Conservation (phyloP, 2,888 invertebrate genomes). For the Acrobasis repandana region DNA sequence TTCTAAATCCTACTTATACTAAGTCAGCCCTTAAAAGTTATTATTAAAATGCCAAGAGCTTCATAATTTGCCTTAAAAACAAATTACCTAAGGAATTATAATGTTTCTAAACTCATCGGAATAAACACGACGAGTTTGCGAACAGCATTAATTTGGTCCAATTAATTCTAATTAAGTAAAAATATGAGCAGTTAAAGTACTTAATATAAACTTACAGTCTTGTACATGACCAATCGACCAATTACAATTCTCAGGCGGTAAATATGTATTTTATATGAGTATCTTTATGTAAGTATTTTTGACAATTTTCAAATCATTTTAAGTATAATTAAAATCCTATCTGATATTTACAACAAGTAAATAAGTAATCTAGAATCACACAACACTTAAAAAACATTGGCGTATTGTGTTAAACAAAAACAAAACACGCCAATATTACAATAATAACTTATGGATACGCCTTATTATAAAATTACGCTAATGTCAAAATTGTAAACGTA, state of each 20-base stretch:
- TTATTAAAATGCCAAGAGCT: background rate
- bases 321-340: background rate
- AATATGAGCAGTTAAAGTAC: slow-evolving; percentile 21
- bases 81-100: background rate
- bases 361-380: slow-evolving; percentile 6
- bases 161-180: background rate
- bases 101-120: background rate
- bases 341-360: slow-evolving; percentile 13
- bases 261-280: slow-evolving; percentile 2
- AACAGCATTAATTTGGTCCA: background rate
- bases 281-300: background rate
- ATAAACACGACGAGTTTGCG: background rate
- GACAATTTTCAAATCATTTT: background rate
- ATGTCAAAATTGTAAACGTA: slow-evolving; percentile 24
- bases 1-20: background rate
- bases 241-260: slow-evolving; percentile 15
- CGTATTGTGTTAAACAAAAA: slow-evolving; percentile 48
- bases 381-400: slow-evolving; percentile 44
- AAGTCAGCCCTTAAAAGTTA: background rate
- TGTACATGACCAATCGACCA: slow-evolving; percentile 18
- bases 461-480: slow-evolving; percentile 16
- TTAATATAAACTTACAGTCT: slow-evolving; percentile 29
- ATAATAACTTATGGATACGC: background rate
- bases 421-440: slow-evolving; percentile 55
- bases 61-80: slow-evolving; percentile 1